Evolutionary conservation across 1,140 invertebrate genomes (phyloP).

Genomic region (Drosophila tropicalis): DNA sequence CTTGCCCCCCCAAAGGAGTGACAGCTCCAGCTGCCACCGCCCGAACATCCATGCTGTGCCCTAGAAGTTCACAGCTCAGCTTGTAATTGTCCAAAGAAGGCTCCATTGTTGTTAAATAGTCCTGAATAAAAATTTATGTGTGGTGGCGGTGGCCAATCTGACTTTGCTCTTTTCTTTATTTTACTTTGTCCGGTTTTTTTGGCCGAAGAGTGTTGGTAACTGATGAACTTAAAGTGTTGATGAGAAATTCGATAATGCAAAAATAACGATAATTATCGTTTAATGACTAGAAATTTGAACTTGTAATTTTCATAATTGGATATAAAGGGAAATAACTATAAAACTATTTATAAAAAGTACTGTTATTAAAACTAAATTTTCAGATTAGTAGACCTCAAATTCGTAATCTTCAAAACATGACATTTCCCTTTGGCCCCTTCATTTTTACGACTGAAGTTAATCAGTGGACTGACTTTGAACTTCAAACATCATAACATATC

Average conservation of each 20-base stretch:
- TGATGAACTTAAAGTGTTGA: not conserved
- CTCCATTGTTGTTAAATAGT: conserved; percentile 56
- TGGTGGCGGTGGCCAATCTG: not conserved
- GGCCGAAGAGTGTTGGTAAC: not conserved
- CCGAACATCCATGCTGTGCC: conserved; percentile 93
- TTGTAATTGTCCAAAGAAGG: conserved; percentile 86
- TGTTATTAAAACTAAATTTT: too few relatives aligned
- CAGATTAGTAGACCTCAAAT: too few relatives aligned
- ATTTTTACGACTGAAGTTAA: too few relatives aligned
- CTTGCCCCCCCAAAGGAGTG: conserved; percentile 87
- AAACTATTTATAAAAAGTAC: too few relatives aligned
- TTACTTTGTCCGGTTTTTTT: conserved; percentile 40
- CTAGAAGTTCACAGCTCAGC: conserved; percentile 89
- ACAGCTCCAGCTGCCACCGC: conserved; percentile 87
- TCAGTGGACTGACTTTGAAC: too few relatives aligned
- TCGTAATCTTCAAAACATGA: too few relatives aligned
- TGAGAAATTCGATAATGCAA: not conserved
- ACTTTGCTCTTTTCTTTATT: conserved; percentile 46
- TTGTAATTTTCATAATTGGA: not conserved
- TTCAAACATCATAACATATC: too few relatives aligned
- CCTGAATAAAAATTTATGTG: too few relatives aligned
- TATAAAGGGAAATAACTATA: too few relatives aligned
- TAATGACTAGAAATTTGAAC: not conserved
- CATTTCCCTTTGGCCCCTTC: too few relatives aligned
- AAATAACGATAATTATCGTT: not conserved